Base-by-base conservation (phyloP, 2,888 invertebrate species). In the Anarsia innoxiella region DNA sequence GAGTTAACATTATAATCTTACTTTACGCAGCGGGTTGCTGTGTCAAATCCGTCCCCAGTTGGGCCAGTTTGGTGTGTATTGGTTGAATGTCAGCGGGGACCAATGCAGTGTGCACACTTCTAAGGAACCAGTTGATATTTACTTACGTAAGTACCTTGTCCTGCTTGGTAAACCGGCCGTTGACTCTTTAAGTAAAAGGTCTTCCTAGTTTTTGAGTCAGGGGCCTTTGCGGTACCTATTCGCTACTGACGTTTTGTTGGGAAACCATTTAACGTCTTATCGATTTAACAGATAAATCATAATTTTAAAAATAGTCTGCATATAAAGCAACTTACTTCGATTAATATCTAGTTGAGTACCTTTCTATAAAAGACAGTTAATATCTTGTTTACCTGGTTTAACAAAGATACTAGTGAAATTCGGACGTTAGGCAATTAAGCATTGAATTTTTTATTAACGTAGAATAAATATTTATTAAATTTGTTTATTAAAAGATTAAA, bases 41-140 rank as follows among this genome's bases (percentile, higher is more conserved):
- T 92, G 92, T 53, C 86, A 89, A 49, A 48, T 89, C 16, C 59
- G 77, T 5, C 87, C 88, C 1, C 68, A 86, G 39, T 61, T 92
- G 49, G 89, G 89, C 1, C 88, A 93, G 72, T 92, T 92, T 56
- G 93, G 93, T 2, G 88, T 92, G 36, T 93, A 93, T 61, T 86
- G 88, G 40, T 69, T 93, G 29, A 85, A 85, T 25, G 67, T 88
- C 1, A 64, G 73, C 10, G 56, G 68, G 2, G 84, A 86, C 26
- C 79, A 72, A 23, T 92, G 92, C 55, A 61, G 72, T 14, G 65
- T 91, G 31, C 54, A 58, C n/a, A 87, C 87, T 0, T 65, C 86
- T 12, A 87, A 87, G 53, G 85, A 89, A 40, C 90, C 93, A 2
- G 91, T 91, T 14, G 89, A 91, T 67, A 89, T 91, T 47, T 90